These are phyloP conservation scores for Yponomeuta cagnagella DNA, from an alignment of 2,888 invertebrate genomes.

Conservation along the genomic window DNA sequence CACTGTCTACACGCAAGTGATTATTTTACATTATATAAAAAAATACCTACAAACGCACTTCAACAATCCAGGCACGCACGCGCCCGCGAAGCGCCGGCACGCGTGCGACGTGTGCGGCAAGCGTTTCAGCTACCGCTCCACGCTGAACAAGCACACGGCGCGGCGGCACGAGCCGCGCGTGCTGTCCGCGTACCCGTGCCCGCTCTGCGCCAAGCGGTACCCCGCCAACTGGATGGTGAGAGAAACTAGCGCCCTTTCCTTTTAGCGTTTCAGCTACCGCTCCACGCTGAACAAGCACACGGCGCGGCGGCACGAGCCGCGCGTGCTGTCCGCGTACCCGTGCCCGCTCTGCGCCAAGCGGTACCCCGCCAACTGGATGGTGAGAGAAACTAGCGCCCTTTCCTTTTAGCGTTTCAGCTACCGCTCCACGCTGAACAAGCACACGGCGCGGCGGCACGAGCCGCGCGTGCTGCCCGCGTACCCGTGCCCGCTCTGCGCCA, in stretches of 20 bases:
- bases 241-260: constrained; percentile 21
- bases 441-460: constrained; percentile 36
- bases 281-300: constrained; percentile 63
- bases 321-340: constrained; percentile 25
- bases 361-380: constrained; percentile 53
- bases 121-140: constrained; percentile 57
- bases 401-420: too few species aligned
- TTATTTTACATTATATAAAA: too few species aligned
- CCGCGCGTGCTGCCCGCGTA: constrained; percentile 31
- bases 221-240: constrained; percentile 52
- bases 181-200: constrained; percentile 31
- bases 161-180: constrained; percentile 38
- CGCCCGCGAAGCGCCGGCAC: constrained; percentile 45
- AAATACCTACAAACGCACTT: too few species aligned
- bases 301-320: constrained; percentile 36
- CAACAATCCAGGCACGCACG: constrained; percentile 45
- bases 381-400: constrained; percentile 30
- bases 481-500: constrained; percentile 38
- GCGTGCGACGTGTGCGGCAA: constrained; percentile 43
- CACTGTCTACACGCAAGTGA: too few species aligned
- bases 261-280: constrained; percentile 42
- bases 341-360: constrained; percentile 39
- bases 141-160: constrained; percentile 56
- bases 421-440: constrained; percentile 65
- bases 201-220: constrained; percentile 37